A percentile compares a stretch with the other conserved stretches of the same genome.
These are phyloP conservation scores for Cirrhinus mrigala DNA, from an alignment of 2,797 vertebrate genomes.

Conservation along the genomic window DNA sequence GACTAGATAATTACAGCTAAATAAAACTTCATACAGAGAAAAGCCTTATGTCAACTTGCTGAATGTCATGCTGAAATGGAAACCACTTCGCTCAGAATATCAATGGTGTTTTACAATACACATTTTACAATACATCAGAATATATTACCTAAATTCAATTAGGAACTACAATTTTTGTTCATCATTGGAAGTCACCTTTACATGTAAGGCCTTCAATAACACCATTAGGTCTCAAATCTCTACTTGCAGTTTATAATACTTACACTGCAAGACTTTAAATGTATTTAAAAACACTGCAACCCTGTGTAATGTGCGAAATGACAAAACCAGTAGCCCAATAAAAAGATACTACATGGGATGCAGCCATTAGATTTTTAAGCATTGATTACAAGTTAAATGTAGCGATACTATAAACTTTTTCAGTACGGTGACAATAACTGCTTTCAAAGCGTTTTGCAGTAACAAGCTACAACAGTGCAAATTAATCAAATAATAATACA, in stretches of 20 bases:
- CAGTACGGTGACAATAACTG: not conserved
- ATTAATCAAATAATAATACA: not conserved
- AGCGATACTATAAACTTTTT: not conserved
- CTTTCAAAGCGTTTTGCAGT: not conserved
- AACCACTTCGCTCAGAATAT: not conserved
- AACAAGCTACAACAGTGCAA: not conserved
- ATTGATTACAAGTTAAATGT: not conserved
- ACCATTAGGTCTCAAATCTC: not conserved
- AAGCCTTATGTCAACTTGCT: not conserved
- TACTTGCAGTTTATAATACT: not conserved
- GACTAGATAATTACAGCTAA: not conserved
- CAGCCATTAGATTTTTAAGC: not conserved
- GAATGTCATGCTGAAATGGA: not conserved
- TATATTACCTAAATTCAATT: not conserved
- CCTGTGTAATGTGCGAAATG: slow-evolving; percentile 13
- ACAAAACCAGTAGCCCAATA: not conserved
- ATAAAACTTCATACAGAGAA: not conserved
- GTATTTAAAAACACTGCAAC: slow-evolving; percentile 9
- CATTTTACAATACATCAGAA: slow-evolving; percentile 17
- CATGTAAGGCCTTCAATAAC: not conserved
- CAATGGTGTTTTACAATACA: not conserved
- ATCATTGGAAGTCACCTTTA: not conserved
- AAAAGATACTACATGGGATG: not conserved
- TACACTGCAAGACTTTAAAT: not conserved
- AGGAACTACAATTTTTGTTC: not conserved